phyloP scores from a whole-genome alignment of 2,113 vertebrate genomes.

The Pelvicachromis taeniatus region DNA sequence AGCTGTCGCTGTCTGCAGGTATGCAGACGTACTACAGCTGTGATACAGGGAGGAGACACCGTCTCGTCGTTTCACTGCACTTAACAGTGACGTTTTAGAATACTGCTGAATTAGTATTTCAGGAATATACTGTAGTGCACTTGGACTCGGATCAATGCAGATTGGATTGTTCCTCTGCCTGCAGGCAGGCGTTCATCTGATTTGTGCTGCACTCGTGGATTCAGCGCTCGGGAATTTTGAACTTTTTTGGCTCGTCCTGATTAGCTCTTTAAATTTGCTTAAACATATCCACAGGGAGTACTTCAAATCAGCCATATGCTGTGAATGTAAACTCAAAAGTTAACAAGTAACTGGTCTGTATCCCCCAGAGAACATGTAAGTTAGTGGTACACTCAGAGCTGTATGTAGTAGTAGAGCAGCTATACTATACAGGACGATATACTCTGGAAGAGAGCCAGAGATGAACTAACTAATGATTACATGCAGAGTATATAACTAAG shows the following conservation, averaged over 20 bases:
- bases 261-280: neutral
- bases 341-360: neutral
- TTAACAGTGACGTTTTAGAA: neutral
- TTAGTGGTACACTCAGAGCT: neutral
- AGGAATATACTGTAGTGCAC: neutral
- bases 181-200: constrained; percentile 1
- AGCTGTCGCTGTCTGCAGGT: neutral
- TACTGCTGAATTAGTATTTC: neutral
- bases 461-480: neutral
- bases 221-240: neutral
- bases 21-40: neutral
- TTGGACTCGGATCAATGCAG: neutral
- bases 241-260: neutral
- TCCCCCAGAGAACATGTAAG: neutral
- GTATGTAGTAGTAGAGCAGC: neutral
- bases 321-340: neutral
- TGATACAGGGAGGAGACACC: neutral
- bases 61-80: neutral
- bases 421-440: neutral
- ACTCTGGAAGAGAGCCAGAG: too few relatives aligned
- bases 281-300: neutral
- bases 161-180: constrained; percentile 11
- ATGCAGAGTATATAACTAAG: neutral
- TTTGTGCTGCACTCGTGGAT: neutral
- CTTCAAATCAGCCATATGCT: neutral